phyloP scores from a whole-genome alignment of 2,113 vertebrate species.

The Mobula hypostoma region DNA sequence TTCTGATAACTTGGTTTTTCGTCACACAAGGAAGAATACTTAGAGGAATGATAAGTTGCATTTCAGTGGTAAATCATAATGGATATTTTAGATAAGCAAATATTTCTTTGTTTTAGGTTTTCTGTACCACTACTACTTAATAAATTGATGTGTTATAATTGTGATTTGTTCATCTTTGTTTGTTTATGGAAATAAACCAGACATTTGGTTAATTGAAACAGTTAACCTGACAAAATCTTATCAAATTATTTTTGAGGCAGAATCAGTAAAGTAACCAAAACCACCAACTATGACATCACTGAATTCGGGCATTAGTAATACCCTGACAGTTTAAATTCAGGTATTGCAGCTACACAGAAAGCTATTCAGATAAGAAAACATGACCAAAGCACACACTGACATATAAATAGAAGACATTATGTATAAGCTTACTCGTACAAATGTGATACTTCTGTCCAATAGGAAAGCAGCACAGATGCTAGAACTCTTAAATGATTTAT shows the following conservation, averaged over 20 bases:
- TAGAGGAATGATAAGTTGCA: neutral
- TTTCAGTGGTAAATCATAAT: neutral
- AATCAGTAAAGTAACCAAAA: conserved; percentile 3
- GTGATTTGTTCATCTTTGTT: neutral
- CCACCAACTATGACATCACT: conserved; percentile 28
- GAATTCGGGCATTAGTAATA: conserved; percentile 3
- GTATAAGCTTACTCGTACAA: neutral
- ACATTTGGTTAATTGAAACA: neutral
- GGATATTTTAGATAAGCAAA: neutral
- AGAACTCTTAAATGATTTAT: no score
- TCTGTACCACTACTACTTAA: neutral
- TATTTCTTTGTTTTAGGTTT: neutral
- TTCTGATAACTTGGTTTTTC: no score
- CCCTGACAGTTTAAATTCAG: neutral
- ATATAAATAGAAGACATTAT: neutral
- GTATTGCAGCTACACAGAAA: neutral
- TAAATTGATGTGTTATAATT: neutral
- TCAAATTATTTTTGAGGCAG: neutral
- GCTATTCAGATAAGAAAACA: neutral
- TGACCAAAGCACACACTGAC: neutral
- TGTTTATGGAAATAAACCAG: neutral
- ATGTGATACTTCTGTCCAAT: neutral
- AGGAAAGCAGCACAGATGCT: no score
- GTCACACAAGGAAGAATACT: neutral
- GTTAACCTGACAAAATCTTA: neutral